Conservation (phyloP, 2,113 vertebrate genomes). For the Upupa epops region DNA sequence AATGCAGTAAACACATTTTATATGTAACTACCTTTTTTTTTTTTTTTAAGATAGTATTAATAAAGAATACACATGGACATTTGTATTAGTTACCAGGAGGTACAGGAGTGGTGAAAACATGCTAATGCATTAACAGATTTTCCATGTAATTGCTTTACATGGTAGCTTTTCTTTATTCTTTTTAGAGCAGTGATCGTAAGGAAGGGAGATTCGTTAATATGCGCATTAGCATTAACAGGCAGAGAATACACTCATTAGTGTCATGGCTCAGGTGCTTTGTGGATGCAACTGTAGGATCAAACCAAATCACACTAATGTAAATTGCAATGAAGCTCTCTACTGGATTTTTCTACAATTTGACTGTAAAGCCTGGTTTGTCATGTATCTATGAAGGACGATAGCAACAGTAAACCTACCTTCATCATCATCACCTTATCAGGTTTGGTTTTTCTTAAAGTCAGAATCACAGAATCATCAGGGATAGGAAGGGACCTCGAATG, state of each 20-base stretch:
- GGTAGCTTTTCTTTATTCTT: background rate
- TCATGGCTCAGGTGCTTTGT: slow-evolving; percentile 45
- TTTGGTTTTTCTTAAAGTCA: background rate
- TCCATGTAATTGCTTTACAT: background rate
- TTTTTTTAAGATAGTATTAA: background rate
- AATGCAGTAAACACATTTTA: background rate
- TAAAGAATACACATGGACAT: background rate
- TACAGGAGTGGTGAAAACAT: background rate
- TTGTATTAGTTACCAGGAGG: background rate
- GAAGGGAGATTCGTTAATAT: slow-evolving; percentile 12
- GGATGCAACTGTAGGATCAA: slow-evolving; percentile 37
- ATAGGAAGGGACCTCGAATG: no score
- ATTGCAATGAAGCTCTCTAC: background rate
- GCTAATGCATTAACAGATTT: background rate
- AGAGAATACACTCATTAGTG: slow-evolving; percentile 37
- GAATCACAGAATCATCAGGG: no score
- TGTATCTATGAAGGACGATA: slow-evolving; percentile 3
- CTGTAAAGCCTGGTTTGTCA: slow-evolving; percentile 23
- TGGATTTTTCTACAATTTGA: background rate
- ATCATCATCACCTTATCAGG: background rate
- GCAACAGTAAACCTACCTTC: slow-evolving; percentile 3
- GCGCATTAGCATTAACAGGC: slow-evolving; percentile 5
- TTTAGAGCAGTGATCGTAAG: background rate
- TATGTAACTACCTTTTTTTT: background rate
- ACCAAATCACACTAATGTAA: slow-evolving; percentile 29